Conservation (phyloP, 2,113 vertebrate genomes). For the Channa argus region DNA sequence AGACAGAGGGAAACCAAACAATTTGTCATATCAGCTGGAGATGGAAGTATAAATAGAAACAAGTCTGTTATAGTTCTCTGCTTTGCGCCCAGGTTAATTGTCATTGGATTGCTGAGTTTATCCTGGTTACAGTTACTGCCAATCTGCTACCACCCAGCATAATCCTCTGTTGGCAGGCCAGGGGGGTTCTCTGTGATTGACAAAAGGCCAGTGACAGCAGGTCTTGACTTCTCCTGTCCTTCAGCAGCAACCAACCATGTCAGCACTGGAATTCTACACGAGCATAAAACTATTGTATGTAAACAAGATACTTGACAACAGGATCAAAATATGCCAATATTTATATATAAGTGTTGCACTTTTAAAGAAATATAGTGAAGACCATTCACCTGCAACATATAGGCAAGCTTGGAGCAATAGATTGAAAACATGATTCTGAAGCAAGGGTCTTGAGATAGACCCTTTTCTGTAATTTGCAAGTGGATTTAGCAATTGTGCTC, state of each 20-base stretch:
- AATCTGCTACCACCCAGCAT: conserved; percentile 35
- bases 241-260: not conserved
- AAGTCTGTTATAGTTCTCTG: not conserved
- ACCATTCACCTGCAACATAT: too few relatives aligned
- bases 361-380: too few relatives aligned
- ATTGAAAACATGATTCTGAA: too few relatives aligned
- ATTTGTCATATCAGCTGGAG: fast-evolving
- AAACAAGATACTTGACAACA: too few relatives aligned
- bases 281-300: too few relatives aligned
- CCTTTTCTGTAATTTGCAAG: too few relatives aligned
- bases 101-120: conserved; percentile 44
- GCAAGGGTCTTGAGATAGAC: too few relatives aligned
- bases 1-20: not conserved
- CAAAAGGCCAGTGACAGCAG: conserved; percentile 7
- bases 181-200: conserved; percentile 28
- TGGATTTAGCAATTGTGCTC: too few relatives aligned
- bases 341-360: too few relatives aligned
- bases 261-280: not conserved
- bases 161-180: conserved; percentile 63
- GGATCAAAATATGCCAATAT: too few relatives aligned
- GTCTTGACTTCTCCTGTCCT: conserved; percentile 18
- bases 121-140: conserved; percentile 38
- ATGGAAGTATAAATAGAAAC: conserved; percentile 9
- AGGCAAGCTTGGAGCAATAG: too few relatives aligned
- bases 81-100: not conserved